Percentiles rank a stretch among this genome's conserved stretches.
These are phyloP conservation scores for Crypturellus undulatus DNA, from an alignment of 2,113 vertebrate species.

Conservation along the genomic window DNA sequence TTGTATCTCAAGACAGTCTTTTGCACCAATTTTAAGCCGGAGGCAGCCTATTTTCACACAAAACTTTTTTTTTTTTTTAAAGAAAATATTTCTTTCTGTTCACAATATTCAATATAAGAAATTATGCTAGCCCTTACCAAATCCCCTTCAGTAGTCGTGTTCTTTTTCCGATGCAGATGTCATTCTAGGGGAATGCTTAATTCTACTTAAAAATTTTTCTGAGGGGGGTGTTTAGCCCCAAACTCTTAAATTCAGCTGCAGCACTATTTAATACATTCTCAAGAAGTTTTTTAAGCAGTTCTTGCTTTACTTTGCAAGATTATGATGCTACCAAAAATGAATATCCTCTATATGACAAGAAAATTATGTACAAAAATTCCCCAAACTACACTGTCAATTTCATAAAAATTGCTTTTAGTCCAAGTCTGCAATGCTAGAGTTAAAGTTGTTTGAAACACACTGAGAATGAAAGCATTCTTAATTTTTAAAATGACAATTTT, in stretches of 20 bases:
- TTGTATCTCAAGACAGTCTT: conserved; percentile 41
- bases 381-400: conserved; percentile 69
- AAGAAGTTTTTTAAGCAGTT: conserved; percentile 53
- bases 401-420: conserved; percentile 60
- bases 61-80: conserved; percentile 65
- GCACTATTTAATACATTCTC: neutral
- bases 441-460: conserved; percentile 68
- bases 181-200: neutral
- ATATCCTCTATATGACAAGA: conserved; percentile 66
- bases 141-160: neutral
- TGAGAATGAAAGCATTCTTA: conserved; percentile 73
- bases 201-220: neutral
- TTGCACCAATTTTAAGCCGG: conserved; percentile 70
- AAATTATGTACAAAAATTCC: conserved; percentile 70
- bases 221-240: neutral
- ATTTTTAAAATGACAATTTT: conserved; percentile 72
- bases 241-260: neutral
- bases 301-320: conserved; percentile 68
- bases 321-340: conserved; percentile 57
- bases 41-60: conserved; percentile 62
- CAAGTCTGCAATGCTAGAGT: conserved; percentile 53
- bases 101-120: conserved; percentile 72
- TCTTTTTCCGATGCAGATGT: neutral
- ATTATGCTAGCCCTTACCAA: conserved; percentile 44
- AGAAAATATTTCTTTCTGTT: conserved; percentile 74